phyloP scores from a whole-genome alignment of 37 sponge, comb jelly and placozoan genomes.

The Eunapius fragilis region DNA sequence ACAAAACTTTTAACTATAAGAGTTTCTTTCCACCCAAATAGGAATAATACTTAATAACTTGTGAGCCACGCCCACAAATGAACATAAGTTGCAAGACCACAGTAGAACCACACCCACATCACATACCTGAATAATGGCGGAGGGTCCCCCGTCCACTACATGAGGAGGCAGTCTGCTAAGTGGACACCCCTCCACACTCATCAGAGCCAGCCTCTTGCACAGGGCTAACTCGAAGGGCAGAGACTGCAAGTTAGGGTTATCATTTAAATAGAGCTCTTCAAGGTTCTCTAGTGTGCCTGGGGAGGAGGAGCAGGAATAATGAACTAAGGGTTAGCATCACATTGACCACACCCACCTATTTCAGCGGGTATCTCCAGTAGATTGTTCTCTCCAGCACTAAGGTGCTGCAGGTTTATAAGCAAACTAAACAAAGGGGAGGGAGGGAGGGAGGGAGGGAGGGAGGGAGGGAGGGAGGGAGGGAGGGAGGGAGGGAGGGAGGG shows the following conservation, averaged over 20 bases:
- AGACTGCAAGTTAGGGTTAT: slow-evolving; percentile 85
- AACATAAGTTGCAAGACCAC: neutral
- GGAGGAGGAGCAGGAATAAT: too few species aligned
- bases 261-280: slow-evolving; percentile 94
- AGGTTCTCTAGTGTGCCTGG: slow-evolving; percentile 86
- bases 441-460: neutral
- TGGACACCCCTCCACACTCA: slow-evolving; percentile 96
- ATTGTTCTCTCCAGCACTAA: slow-evolving; percentile 94
- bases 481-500: neutral
- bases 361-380: slow-evolving; percentile 85
- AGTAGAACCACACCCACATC: too few species aligned
- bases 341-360: too few species aligned
- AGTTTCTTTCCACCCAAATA: too few species aligned
- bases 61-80: too few species aligned
- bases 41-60: too few species aligned
- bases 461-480: slow-evolving; percentile 3
- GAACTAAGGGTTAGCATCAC: too few species aligned
- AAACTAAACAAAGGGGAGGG: slow-evolving; percentile 30
- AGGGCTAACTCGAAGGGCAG: slow-evolving; percentile 93
- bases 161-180: slow-evolving; percentile 88
- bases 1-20: too few species aligned
- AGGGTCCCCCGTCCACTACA: slow-evolving; percentile 93
- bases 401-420: slow-evolving; percentile 82
- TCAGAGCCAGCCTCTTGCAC: slow-evolving; percentile 83
- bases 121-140: slow-evolving; percentile 89